Percentiles rank a stretch among this genome's conserved stretches.
These are phyloP conservation scores for Ennomos fuscantarius DNA, from an alignment of 2,888 invertebrate species.

Conservation along the genomic window DNA sequence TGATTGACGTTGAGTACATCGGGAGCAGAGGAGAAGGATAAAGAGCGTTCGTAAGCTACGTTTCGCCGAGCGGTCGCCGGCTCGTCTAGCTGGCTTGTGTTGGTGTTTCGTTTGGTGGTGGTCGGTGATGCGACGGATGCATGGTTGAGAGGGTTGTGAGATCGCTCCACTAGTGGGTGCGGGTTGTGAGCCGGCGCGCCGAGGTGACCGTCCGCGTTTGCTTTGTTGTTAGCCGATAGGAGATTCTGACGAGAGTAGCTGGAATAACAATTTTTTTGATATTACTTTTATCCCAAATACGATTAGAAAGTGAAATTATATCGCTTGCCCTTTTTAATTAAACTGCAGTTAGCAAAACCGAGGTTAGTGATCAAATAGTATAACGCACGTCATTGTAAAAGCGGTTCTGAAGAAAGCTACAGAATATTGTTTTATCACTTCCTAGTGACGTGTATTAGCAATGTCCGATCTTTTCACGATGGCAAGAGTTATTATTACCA, in stretches of 20 bases:
- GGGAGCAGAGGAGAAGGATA: conserved; percentile 82
- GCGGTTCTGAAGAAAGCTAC: no score
- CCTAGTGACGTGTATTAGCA: no score
- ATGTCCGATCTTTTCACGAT: no score
- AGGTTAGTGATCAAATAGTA: conserved; percentile 10
- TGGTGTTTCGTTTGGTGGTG: conserved; percentile 71
- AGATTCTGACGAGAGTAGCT: conserved; percentile 96
- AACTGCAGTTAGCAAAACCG: neutral
- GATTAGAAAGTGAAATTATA: no score
- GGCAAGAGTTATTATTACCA: neutral
- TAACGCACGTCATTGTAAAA: no score
- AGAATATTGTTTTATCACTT: no score
- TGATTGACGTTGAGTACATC: conserved; percentile 85
- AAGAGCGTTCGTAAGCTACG: conserved; percentile 69
- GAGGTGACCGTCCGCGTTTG: conserved; percentile 86
- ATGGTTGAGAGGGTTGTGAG: conserved; percentile 84
- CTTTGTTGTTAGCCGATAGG: conserved; percentile 90
- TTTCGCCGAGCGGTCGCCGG: conserved; percentile 58
- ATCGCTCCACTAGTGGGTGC: conserved; percentile 82
- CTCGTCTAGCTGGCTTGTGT: conserved; percentile 44
- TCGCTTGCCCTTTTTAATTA: no score
- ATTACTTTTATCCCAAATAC: neutral
- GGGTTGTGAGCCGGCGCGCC: conserved; percentile 67
- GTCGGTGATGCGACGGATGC: conserved; percentile 56
- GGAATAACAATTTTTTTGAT: conserved; percentile 55